Evolutionary conservation across 2,797 vertebrate species (phyloP).

Genomic region (Esox masquinongy): DNA sequence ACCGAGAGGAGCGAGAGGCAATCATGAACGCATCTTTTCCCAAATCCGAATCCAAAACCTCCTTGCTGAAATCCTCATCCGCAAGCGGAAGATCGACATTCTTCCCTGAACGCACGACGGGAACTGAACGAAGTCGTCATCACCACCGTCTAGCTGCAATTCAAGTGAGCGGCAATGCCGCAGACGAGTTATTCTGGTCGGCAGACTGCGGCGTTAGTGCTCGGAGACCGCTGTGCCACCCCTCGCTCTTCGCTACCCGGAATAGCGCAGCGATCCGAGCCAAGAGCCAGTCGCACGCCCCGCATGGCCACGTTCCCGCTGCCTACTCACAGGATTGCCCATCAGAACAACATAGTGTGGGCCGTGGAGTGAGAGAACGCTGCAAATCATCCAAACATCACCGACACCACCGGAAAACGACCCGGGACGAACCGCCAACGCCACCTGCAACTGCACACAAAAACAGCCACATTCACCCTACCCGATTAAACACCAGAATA

Average conservation of each 20-base stretch:
- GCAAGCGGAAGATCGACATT: conserved; percentile 68
- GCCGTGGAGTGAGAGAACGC: conserved; percentile 61
- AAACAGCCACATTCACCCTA: conserved; percentile 52
- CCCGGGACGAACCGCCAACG: conserved; percentile 60
- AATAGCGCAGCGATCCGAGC: conserved; percentile 68
- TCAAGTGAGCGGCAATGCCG: conserved; percentile 42
- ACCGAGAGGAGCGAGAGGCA: conserved; percentile 40
- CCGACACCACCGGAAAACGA: conserved; percentile 71
- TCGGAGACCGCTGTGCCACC: conserved; percentile 91
- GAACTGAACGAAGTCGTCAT: conserved; percentile 62
- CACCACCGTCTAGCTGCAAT: conserved; percentile 61
- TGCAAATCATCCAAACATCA: conserved; percentile 67
- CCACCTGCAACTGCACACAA: conserved; percentile 43
- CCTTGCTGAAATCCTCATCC: conserved; percentile 80
- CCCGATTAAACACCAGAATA: conserved; percentile 61
- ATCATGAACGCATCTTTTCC: conserved; percentile 76
- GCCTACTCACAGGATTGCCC: conserved; percentile 62
- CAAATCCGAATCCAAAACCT: conserved; percentile 83
- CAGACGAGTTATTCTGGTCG: conserved; percentile 71
- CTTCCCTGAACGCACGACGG: conserved; percentile 52
- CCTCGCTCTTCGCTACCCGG: conserved; percentile 63
- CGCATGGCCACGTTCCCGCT: conserved; percentile 62
- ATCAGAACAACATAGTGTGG: conserved; percentile 63
- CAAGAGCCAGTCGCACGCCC: conserved; percentile 64
- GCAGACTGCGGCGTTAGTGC: conserved; percentile 85